A percentile compares a stretch with the other conserved stretches of the same genome.
Evolutionary conservation across 1,140 invertebrate genomes (phyloP).

Genomic region (Euschistus heros): DNA sequence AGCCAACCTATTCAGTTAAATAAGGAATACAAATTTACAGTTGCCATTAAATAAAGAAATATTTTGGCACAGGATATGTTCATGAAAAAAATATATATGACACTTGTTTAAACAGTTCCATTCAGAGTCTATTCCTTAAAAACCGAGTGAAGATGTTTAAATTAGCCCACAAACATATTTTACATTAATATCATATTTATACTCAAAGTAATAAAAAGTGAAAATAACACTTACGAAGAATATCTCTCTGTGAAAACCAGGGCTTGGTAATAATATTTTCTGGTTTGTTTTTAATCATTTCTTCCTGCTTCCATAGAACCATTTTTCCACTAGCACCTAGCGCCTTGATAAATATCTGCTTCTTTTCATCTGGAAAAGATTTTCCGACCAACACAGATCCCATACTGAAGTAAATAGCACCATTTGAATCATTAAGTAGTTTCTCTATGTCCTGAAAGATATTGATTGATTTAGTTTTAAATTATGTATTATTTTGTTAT

Average conservation of each 20-base stretch:
- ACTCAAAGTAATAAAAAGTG: background rate
- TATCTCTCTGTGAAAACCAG: slow-evolving; percentile 61
- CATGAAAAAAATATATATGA: too few species aligned
- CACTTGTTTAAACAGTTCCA: too few species aligned
- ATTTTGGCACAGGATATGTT: too few species aligned
- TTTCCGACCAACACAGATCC: slow-evolving; percentile 50
- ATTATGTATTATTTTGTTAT: too few species aligned
- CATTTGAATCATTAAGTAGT: slow-evolving; percentile 45
- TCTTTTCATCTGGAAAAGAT: slow-evolving; percentile 43
- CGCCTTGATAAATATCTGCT: slow-evolving; percentile 26
- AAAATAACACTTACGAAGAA: slow-evolving; percentile 45
- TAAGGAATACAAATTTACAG: too few species aligned
- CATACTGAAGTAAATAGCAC: slow-evolving; percentile 47
- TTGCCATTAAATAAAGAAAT: too few species aligned
- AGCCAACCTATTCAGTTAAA: too few species aligned
- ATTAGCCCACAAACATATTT: too few species aligned
- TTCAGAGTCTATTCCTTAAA: too few species aligned
- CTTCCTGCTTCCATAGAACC: slow-evolving; percentile 34
- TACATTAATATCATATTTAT: too few species aligned
- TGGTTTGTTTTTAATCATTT: slow-evolving; percentile 34
- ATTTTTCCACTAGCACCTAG: slow-evolving; percentile 30
- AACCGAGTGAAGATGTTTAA: too few species aligned
- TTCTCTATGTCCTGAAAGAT: slow-evolving; percentile 39
- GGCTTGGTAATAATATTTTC: slow-evolving; percentile 33
- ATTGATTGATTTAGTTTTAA: too few species aligned